Percentiles rank a stretch among this genome's conserved stretches.
phyloP scores from a whole-genome alignment of 2,888 invertebrate genomes.

The Drosophila recens region DNA sequence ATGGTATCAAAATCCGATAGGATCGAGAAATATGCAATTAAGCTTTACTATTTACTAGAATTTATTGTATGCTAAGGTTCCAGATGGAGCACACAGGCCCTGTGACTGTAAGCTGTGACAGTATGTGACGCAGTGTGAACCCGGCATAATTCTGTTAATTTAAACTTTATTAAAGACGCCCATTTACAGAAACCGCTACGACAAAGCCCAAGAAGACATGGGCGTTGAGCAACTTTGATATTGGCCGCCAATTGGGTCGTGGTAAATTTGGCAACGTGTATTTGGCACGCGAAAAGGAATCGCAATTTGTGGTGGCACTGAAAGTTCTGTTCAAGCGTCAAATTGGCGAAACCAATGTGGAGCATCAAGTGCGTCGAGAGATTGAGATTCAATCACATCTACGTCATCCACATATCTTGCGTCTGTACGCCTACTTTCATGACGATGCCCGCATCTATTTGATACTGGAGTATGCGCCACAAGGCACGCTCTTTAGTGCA shows the following conservation, averaged over 20 bases:
- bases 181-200: conserved; percentile 19
- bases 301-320: conserved; percentile 92
- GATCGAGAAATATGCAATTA: too few species aligned
- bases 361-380: conserved; percentile 97
- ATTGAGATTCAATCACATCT: conserved; percentile 98
- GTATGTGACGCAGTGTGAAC: too few species aligned
- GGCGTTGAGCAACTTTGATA: conserved; percentile 95
- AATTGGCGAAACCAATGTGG: conserved; percentile 93
- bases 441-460: conserved; percentile 96
- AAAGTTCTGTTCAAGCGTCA: conserved; percentile 97
- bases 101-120: too few species aligned
- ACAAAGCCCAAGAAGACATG: conserved; percentile 87
- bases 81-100: too few species aligned
- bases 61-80: too few species aligned
- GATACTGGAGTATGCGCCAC: conserved; percentile 97
- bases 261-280: conserved; percentile 99
- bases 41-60: too few species aligned
- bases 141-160: not conserved
- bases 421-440: conserved; percentile 97
- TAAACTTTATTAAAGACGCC: not conserved
- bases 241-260: conserved; percentile 96
- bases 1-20: too few species aligned
- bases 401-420: conserved; percentile 96
- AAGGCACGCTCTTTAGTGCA: conserved; percentile 90
- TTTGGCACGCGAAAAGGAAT: conserved; percentile 95